Percentiles rank a stretch among this genome's conserved stretches.
phyloP scores from a whole-genome alignment of 37 sponge, comb jelly and placozoan genomes.

The Aphrocallistes beatrix region DNA sequence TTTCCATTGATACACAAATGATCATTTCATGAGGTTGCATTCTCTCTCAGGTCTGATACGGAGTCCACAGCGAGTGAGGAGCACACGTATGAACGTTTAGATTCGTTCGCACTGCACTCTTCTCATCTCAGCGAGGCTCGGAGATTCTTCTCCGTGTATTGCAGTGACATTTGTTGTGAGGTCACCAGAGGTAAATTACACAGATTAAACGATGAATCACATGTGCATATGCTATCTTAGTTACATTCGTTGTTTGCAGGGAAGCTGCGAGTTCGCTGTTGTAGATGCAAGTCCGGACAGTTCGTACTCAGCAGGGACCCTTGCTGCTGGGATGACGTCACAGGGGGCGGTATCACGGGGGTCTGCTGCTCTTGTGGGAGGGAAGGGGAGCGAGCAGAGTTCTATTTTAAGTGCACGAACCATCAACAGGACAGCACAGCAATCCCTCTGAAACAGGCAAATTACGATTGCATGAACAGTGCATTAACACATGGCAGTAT shows the following conservation, averaged over 20 bases:
- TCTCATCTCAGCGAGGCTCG: background rate
- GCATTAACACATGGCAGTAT: no score
- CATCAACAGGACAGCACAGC: background rate
- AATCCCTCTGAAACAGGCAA: background rate
- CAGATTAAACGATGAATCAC: no score
- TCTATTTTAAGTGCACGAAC: background rate
- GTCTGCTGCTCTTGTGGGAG: background rate
- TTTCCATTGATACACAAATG: no score
- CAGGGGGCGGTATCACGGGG: background rate
- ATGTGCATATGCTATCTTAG: no score
- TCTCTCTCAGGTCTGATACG: no score
- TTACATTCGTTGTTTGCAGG: slow-evolving; percentile 18
- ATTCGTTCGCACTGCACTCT: background rate
- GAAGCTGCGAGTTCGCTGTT: slow-evolving; percentile 36
- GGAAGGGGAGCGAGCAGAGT: background rate
- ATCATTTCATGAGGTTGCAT: no score
- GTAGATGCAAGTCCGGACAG: slow-evolving; percentile 24
- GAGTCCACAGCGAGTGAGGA: background rate
- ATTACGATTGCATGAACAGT: no score
- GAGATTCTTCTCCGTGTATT: background rate
- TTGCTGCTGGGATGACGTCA: slow-evolving; percentile 7
- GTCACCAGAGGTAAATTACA: background rate
- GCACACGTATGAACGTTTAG: background rate
- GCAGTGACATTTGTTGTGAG: background rate
- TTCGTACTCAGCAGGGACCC: slow-evolving; percentile 3